phyloP scores from a whole-genome alignment of 1,140 invertebrate genomes.

The Procambarus clarkii region DNA sequence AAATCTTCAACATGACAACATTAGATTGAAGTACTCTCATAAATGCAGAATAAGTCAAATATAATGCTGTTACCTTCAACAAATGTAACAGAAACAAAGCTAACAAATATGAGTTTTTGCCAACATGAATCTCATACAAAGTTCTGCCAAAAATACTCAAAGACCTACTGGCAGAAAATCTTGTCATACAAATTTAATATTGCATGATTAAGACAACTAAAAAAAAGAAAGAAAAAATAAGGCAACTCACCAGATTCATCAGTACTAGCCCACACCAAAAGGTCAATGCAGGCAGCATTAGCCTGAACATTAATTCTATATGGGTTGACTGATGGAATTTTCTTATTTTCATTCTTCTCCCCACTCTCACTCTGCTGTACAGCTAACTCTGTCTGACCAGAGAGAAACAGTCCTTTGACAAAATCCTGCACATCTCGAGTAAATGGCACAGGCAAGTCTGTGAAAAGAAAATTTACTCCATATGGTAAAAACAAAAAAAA shows the following conservation, averaged over 20 bases:
- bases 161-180: no score
- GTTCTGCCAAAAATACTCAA: no score
- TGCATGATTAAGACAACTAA: no score
- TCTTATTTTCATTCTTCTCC: constrained; percentile 82
- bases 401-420: constrained; percentile 90
- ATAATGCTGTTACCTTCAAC: no score
- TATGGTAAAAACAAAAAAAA: not conserved
- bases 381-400: constrained; percentile 92
- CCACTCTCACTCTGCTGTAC: constrained; percentile 68
- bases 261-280: constrained; percentile 97
- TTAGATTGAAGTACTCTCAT: no score
- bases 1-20: no score
- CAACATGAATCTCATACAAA: no score
- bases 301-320: constrained; percentile 97
- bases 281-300: constrained; percentile 97
- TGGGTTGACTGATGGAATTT: constrained; percentile 88
- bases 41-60: no score
- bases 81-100: no score
- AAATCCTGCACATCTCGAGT: constrained; percentile 96
- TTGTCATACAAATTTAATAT: no score
- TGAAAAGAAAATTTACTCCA: constrained; percentile 36
- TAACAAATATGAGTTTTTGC: no score
- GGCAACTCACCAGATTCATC: constrained; percentile 91
- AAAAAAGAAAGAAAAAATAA: no score
- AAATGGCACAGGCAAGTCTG: constrained; percentile 90